These are phyloP conservation scores for Drosophila tristis DNA, from an alignment of 1,140 invertebrate species.

Conservation along the genomic window DNA sequence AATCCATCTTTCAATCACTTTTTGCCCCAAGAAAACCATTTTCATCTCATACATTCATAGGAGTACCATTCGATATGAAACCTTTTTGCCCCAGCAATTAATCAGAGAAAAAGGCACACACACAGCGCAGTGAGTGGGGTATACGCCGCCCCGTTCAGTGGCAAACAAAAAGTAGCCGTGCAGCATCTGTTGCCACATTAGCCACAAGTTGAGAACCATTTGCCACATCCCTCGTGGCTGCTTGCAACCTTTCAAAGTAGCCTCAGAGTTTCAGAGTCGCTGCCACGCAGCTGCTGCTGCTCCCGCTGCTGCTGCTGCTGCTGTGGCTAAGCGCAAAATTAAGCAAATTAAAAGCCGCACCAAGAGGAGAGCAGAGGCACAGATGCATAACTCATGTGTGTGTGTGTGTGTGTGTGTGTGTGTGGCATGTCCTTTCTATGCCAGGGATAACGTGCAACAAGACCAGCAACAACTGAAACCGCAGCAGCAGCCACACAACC, in stretches of 20 bases:
- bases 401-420: constrained; percentile 36
- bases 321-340: constrained; percentile 79
- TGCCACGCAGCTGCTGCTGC: background rate
- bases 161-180: constrained; percentile 36
- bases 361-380: constrained; percentile 47
- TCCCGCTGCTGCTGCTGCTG: constrained; percentile 32
- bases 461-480: constrained; percentile 27
- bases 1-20: no score
- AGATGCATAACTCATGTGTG: constrained; percentile 71
- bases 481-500: constrained; percentile 26
- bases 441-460: constrained; percentile 16
- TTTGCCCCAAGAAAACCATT: no score
- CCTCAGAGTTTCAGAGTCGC: constrained; percentile 1
- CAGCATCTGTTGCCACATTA: constrained; percentile 76
- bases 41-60: no score
- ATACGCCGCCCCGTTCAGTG: constrained; percentile 42
- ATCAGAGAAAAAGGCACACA: constrained; percentile 33
- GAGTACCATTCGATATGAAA: background rate
- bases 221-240: no score
- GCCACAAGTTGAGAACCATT: constrained; percentile 37
- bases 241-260: no score
- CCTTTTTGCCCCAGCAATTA: constrained; percentile 26
- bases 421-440: constrained; percentile 38
- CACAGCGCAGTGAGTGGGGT: background rate
- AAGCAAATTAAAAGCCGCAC: constrained; percentile 81